These are phyloP conservation scores for Phenganax subtilis DNA, from an alignment of 92 coral and sea anemone genomes.

Conservation along the genomic window DNA sequence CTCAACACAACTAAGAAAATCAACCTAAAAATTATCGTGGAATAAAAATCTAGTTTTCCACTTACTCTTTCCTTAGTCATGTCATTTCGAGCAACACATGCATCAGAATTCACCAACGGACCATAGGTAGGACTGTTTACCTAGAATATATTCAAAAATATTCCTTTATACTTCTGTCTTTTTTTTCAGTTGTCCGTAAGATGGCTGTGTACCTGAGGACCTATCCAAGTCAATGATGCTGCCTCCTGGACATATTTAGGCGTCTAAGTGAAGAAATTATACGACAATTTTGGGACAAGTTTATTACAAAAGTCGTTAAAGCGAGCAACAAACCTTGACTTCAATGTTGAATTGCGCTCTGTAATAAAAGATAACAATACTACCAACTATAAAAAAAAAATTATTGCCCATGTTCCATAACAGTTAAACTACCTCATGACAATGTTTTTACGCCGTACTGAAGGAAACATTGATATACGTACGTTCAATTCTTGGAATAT, in stretches of 20 bases:
- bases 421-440: too few relatives aligned
- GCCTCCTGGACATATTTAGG: constrained; percentile 46
- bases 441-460: too few relatives aligned
- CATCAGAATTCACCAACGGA: constrained; percentile 53
- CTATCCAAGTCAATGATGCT: constrained; percentile 49
- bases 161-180: not conserved
- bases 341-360: constrained; percentile 64
- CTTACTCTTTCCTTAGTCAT: constrained; percentile 61
- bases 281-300: not conserved
- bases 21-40: too few relatives aligned
- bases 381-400: constrained; percentile 60
- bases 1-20: too few relatives aligned
- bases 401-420: not conserved
- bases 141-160: constrained; percentile 36
- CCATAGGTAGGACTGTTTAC: constrained; percentile 75
- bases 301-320: not conserved
- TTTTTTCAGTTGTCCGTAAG: not conserved
- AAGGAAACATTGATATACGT: not conserved
- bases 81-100: constrained; percentile 69
- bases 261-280: constrained; percentile 6
- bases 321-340: constrained; percentile 56
- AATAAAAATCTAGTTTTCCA: too few relatives aligned
- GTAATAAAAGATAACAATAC: constrained; percentile 53
- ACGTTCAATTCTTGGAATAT: constrained; percentile 58
- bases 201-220: constrained; percentile 46